These are phyloP conservation scores for Stegostoma tigrinum DNA, from an alignment of 2,113 vertebrate species.

Conservation along the genomic window DNA sequence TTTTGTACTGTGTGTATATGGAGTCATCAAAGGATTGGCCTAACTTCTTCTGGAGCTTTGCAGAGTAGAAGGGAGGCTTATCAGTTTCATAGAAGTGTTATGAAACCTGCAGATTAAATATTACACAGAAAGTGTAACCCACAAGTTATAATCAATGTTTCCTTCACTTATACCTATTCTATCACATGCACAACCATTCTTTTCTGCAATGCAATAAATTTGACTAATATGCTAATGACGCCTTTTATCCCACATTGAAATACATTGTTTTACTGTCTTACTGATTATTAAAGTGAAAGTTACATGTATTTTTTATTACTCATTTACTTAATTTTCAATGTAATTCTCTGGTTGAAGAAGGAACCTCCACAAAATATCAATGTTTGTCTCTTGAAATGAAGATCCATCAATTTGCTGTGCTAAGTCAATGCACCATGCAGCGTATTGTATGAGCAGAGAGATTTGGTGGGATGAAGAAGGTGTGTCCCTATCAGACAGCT, in stretches of 20 bases:
- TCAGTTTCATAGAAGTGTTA: not conserved
- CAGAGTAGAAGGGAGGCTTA: not conserved
- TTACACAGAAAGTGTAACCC: not conserved
- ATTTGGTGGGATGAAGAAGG: not conserved
- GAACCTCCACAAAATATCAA: not conserved
- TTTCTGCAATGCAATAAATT: not conserved
- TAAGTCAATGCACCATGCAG: not conserved
- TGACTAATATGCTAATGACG: not conserved
- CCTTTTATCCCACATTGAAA: not conserved
- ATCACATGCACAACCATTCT: not conserved
- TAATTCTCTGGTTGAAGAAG: not conserved
- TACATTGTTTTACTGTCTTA: not conserved
- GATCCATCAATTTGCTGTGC: not conserved
- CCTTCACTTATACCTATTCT: not conserved
- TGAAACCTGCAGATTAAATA: not conserved
- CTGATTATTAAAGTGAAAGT: not conserved
- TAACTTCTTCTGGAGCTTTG: not conserved
- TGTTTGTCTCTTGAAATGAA: not conserved
- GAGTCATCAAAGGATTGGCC: not conserved
- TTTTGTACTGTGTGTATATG: not conserved
- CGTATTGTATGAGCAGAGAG: not conserved
- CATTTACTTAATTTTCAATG: not conserved
- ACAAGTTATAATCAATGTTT: not conserved
- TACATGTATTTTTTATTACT: not conserved
- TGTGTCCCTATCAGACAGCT: not conserved